phyloP scores from a whole-genome alignment of 37 sponge, comb jelly and placozoan species.

The Halichondria panicea region DNA sequence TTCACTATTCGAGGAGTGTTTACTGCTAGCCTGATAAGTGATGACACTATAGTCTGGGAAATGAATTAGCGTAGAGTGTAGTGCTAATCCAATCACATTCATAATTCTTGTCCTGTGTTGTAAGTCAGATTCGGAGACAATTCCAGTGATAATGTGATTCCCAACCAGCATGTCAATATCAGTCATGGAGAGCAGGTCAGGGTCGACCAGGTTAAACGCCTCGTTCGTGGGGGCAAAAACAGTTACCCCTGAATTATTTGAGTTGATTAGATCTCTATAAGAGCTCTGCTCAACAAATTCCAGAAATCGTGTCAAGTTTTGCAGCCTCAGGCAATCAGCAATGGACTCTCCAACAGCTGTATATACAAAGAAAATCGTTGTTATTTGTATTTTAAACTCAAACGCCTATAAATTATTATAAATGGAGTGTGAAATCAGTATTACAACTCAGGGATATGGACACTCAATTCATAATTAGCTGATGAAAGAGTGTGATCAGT shows the following conservation, averaged over 20 bases:
- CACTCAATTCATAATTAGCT: neutral
- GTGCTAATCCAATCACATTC: neutral
- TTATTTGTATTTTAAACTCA: too few species aligned
- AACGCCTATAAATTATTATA: too few species aligned
- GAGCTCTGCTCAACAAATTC: neutral
- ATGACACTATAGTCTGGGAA: neutral
- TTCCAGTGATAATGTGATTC: conserved; percentile 38
- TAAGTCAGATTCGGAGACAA: conserved; percentile 5
- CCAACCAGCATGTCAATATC: conserved; percentile 15
- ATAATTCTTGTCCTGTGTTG: neutral
- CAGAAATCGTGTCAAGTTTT: conserved; percentile 39
- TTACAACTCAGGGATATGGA: neutral
- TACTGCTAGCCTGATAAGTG: neutral
- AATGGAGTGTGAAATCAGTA: too few species aligned
- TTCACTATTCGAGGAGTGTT: neutral
- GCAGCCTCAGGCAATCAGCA: conserved; percentile 31
- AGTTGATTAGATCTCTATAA: neutral
- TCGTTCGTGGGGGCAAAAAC: conserved; percentile 53
- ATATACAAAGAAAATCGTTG: too few species aligned
- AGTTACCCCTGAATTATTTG: conserved; percentile 8
- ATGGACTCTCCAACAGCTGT: conserved; percentile 34
- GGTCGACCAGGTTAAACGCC: conserved; percentile 20
- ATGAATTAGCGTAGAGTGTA: conserved; percentile 20
- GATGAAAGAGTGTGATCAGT: neutral
- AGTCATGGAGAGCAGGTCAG: neutral